phyloP scores from a whole-genome alignment of 2,113 vertebrate genomes.

The Charina bottae region DNA sequence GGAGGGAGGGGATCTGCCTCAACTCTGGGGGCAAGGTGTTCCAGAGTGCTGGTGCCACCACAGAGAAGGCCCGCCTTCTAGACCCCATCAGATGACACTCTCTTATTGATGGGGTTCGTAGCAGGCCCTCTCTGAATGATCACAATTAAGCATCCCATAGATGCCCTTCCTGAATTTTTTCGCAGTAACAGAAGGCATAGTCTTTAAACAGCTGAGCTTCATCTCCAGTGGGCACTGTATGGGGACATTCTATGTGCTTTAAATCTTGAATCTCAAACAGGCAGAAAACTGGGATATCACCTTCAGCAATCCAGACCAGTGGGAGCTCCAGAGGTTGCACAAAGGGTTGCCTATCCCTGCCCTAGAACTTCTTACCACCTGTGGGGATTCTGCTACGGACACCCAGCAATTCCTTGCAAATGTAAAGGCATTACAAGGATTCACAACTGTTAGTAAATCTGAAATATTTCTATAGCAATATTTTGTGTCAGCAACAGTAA shows the following conservation, averaged over 20 bases:
- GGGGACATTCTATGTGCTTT: background rate
- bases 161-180: conserved; percentile 10
- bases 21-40: too few relatives aligned
- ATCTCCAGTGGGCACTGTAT: background rate
- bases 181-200: background rate
- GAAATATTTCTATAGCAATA: background rate
- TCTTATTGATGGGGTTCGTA: too few relatives aligned
- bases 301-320: background rate
- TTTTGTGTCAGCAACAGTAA: background rate
- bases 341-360: background rate
- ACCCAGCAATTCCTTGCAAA: background rate
- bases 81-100: too few relatives aligned
- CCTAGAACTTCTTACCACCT: background rate
- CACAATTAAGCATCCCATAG: conserved; percentile 29
- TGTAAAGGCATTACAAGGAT: background rate
- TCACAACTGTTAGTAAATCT: background rate
- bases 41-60: too few relatives aligned
- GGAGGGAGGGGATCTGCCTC: too few relatives aligned
- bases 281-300: background rate
- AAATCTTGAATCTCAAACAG: background rate
- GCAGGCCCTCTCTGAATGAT: too few relatives aligned
- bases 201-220: background rate
- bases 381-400: background rate
- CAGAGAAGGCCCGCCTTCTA: too few relatives aligned
- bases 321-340: background rate